phyloP scores from a whole-genome alignment of 2,113 vertebrate species.

The Baryphthengus martii region DNA sequence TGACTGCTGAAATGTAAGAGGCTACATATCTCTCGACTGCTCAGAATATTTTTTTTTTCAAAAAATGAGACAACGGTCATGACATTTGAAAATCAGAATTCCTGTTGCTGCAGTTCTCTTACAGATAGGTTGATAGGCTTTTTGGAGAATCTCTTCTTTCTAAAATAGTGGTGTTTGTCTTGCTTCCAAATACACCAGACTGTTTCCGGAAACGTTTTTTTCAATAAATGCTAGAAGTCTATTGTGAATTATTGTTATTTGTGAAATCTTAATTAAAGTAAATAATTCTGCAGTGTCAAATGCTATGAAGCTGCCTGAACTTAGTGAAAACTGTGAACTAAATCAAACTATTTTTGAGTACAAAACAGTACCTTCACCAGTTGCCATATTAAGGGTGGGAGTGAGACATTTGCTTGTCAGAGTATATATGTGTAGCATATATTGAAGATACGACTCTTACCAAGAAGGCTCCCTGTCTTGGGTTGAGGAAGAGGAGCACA shows the following conservation, averaged over 20 bases:
- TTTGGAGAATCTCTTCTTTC: not conserved
- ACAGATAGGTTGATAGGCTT: not conserved
- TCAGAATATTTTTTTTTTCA: not conserved
- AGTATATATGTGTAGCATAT: too few relatives aligned
- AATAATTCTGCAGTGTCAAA: not conserved
- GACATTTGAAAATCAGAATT: not conserved
- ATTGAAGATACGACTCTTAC: too few relatives aligned
- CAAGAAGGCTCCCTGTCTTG: too few relatives aligned
- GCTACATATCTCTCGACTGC: not conserved
- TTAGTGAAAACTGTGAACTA: not conserved
- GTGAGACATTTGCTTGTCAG: too few relatives aligned
- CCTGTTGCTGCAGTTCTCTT: not conserved
- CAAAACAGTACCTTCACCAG: too few relatives aligned
- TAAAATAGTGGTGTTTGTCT: not conserved
- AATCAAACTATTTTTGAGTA: accelerated
- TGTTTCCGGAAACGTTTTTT: not conserved
- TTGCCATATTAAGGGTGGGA: too few relatives aligned
- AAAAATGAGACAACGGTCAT: not conserved
- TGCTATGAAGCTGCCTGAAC: not conserved
- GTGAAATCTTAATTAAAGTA: not conserved
- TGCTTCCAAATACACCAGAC: not conserved
- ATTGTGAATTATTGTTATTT: not conserved
- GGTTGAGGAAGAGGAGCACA: too few relatives aligned
- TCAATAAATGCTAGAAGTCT: not conserved
- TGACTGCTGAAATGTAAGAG: not conserved